phyloP scores from a whole-genome alignment of 2,888 invertebrate genomes.

The Malachius bipustulatus region DNA sequence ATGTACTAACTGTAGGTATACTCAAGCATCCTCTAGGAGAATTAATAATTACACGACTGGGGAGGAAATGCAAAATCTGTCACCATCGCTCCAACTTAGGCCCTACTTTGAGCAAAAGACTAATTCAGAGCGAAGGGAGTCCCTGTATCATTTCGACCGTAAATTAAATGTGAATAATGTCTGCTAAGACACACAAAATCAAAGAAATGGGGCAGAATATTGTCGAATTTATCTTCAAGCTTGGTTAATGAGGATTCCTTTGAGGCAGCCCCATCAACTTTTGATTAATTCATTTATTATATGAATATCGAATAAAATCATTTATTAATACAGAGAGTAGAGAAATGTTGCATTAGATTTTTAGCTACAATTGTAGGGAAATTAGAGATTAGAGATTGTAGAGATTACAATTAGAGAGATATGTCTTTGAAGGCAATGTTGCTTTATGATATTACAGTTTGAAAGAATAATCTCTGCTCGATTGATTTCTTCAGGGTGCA shows the following conservation, averaged over 20 bases:
- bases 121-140: conserved; percentile 4
- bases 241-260: conserved; percentile 1
- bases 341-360: neutral
- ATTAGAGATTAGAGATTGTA: too few species aligned
- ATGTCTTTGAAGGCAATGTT: too few species aligned
- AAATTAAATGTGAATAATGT: conserved; percentile 16
- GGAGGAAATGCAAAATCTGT: too few species aligned
- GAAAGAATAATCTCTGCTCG: too few species aligned
- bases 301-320: conserved; percentile 5
- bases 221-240: neutral
- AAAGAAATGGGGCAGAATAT: conserved; percentile 20
- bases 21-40: too few species aligned
- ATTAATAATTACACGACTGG: too few species aligned
- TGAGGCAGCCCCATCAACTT: too few species aligned
- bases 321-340: neutral
- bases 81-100: neutral
- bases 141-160: conserved; percentile 11
- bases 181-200: conserved; percentile 13
- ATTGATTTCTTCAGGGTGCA: too few species aligned
- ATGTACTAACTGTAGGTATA: too few species aligned
- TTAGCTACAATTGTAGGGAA: too few species aligned
- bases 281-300: conserved; percentile 8
- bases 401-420: too few species aligned
- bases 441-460: too few species aligned
- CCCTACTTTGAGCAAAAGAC: conserved; percentile 4